Evolutionary conservation across 1,140 invertebrate species (phyloP).

Genomic region (Orchestia grillus): DNA sequence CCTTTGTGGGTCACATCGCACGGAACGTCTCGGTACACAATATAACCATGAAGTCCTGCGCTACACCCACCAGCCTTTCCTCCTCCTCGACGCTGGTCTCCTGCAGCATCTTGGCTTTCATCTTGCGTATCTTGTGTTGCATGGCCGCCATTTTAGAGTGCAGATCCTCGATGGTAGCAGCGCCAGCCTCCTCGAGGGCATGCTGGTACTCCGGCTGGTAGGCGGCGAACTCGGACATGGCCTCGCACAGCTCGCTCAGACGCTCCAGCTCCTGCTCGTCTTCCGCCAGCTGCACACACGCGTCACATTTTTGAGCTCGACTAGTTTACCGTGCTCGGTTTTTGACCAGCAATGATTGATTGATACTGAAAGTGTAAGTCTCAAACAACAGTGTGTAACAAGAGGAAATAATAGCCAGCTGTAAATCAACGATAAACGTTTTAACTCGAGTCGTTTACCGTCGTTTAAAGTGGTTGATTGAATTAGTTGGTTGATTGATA

Average conservation of each 20-base stretch:
- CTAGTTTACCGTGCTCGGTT: too few species aligned
- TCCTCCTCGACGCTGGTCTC: slow-evolving; percentile 78
- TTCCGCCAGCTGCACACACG: slow-evolving; percentile 77
- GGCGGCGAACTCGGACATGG: slow-evolving; percentile 83
- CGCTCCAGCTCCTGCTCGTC: slow-evolving; percentile 89
- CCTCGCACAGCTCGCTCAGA: slow-evolving; percentile 82
- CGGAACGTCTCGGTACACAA: too few species aligned
- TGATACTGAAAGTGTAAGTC: too few species aligned
- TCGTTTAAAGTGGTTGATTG: too few species aligned
- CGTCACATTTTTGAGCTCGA: not conserved
- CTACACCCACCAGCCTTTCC: slow-evolving; percentile 75
- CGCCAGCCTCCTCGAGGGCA: slow-evolving; percentile 76
- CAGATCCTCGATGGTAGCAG: slow-evolving; percentile 77
- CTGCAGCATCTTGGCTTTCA: slow-evolving; percentile 82
- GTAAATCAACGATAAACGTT: too few species aligned
- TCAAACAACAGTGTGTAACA: too few species aligned
- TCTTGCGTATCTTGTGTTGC: slow-evolving; percentile 83
- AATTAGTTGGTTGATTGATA: too few species aligned
- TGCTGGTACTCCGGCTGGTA: slow-evolving; percentile 79
- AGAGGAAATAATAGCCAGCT: too few species aligned
- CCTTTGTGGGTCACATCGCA: too few species aligned
- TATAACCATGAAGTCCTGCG: too few species aligned
- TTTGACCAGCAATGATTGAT: too few species aligned
- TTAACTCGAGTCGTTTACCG: too few species aligned
- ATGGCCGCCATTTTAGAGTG: slow-evolving; percentile 83